phyloP scores from a whole-genome alignment of 2,797 vertebrate genomes.

The Xenopus petersii region DNA sequence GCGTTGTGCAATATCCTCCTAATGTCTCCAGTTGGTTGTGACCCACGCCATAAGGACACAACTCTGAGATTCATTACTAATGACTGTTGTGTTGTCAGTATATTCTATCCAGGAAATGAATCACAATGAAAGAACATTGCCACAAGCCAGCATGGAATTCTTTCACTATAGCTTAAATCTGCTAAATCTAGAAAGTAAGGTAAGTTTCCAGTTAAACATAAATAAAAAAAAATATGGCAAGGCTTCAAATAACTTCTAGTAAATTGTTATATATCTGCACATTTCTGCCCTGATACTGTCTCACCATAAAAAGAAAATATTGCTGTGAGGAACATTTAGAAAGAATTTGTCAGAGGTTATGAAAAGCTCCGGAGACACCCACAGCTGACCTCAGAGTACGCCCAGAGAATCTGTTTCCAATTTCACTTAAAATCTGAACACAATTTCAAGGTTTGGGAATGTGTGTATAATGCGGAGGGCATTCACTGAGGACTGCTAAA shows the following conservation, averaged over 20 bases:
- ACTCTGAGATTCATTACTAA: background rate
- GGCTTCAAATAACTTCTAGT: constrained; percentile 48
- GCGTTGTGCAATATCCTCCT: too few species aligned
- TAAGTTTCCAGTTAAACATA: background rate
- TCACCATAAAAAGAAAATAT: constrained; percentile 57
- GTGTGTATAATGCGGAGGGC: constrained; percentile 58
- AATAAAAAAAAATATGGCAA: background rate
- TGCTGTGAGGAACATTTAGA: constrained; percentile 59
- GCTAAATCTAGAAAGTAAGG: too few species aligned
- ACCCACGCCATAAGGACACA: too few species aligned
- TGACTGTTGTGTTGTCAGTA: background rate
- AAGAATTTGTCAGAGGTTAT: constrained; percentile 57
- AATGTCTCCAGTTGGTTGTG: too few species aligned
- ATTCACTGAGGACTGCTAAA: constrained; percentile 62
- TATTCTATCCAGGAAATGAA: background rate
- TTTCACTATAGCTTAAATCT: too few species aligned
- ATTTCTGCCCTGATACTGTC: constrained; percentile 47
- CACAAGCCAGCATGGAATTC: too few species aligned
- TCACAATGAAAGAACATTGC: background rate
- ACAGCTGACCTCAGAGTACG: constrained; percentile 63
- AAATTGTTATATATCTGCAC: constrained; percentile 46
- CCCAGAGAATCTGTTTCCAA: constrained; percentile 71
- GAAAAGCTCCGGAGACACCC: constrained; percentile 56
- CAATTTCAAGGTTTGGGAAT: constrained; percentile 64
- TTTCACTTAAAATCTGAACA: constrained; percentile 69